phyloP scores from a whole-genome alignment of 2,797 vertebrate genomes.

The Pangasius djambal region DNA sequence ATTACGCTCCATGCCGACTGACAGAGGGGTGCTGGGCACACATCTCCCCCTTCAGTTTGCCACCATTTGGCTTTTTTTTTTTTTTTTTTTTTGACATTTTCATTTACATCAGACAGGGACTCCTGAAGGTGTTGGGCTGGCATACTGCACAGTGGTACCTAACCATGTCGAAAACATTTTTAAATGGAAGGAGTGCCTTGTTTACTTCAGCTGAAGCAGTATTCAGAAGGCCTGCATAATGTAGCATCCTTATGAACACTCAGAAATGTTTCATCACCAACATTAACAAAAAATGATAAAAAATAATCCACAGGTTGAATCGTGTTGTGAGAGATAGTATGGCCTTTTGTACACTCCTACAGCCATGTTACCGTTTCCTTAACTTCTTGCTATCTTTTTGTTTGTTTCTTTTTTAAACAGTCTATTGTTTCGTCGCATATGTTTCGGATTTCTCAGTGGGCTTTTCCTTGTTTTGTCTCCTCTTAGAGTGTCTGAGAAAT shows the following conservation, averaged over 20 bases:
- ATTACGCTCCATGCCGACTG: slow-evolving; percentile 36
- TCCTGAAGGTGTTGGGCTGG: slow-evolving; percentile 63
- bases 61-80: slow-evolving; percentile 55
- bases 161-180: slow-evolving; percentile 58
- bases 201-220: slow-evolving; percentile 61
- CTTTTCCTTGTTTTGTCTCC: slow-evolving; percentile 70
- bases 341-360: slow-evolving; percentile 65
- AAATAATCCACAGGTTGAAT: neutral
- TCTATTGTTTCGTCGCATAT: slow-evolving; percentile 74
- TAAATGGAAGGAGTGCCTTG: slow-evolving; percentile 61
- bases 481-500: slow-evolving; percentile 59
- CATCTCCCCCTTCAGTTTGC: slow-evolving; percentile 62
- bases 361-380: slow-evolving; percentile 49
- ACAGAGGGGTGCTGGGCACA: slow-evolving; percentile 57
- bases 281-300: neutral
- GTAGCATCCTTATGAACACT: slow-evolving; percentile 20
- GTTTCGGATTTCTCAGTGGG: slow-evolving; percentile 81
- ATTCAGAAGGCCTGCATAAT: slow-evolving; percentile 56
- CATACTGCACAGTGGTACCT: slow-evolving; percentile 61
- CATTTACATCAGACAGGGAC: slow-evolving; percentile 62
- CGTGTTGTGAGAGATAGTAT: slow-evolving; percentile 33
- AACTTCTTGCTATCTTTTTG: slow-evolving; percentile 48
- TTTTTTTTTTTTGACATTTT: slow-evolving; percentile 49
- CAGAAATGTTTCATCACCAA: slow-evolving; percentile 4
- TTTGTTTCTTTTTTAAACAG: slow-evolving; percentile 46